A percentile compares a stretch with the other conserved stretches of the same genome.
Conservation (phyloP, 1,140 invertebrate species). For the Lasioglossum albipes region DNA sequence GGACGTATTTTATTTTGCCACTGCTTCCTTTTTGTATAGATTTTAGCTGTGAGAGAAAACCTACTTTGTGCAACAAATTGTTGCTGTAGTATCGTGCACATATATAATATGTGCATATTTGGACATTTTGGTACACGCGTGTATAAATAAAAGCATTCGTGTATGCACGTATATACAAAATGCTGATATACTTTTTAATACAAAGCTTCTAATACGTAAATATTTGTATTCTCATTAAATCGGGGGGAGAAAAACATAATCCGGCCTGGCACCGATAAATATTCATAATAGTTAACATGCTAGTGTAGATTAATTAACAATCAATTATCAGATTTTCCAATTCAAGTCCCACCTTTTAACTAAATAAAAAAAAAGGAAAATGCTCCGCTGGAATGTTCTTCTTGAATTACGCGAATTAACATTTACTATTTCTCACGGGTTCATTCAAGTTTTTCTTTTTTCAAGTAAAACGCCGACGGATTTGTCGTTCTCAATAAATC, state of each 20-base stretch:
- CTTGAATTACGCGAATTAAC: neutral
- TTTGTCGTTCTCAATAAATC: too few species aligned
- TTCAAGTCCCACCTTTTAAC: neutral
- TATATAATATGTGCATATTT: slow-evolving; percentile 12
- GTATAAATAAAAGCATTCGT: neutral
- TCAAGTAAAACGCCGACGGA: too few species aligned
- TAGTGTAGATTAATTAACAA: neutral
- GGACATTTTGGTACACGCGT: slow-evolving; percentile 10
- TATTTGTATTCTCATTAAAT: slow-evolving; percentile 6
- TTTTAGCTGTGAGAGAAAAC: slow-evolving; percentile 20
- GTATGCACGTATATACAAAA: neutral
- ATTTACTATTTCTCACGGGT: neutral
- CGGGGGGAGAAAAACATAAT: neutral
- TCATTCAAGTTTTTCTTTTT: neutral
- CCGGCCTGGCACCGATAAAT: slow-evolving; percentile 8
- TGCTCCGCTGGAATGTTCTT: slow-evolving; percentile 28
- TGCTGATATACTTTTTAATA: neutral
- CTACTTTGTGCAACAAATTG: slow-evolving; percentile 35
- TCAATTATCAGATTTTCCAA: neutral
- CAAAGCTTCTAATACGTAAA: slow-evolving; percentile 10
- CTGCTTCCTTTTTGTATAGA: neutral
- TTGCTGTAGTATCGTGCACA: slow-evolving; percentile 7
- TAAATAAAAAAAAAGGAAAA: slow-evolving; percentile 13
- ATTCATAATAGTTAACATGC: slow-evolving; percentile 2
- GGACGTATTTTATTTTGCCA: slow-evolving; percentile 13